A percentile compares a stretch with the other conserved stretches of the same genome.
Conservation (phyloP, 2,888 invertebrate species). For the Antitype chi region DNA sequence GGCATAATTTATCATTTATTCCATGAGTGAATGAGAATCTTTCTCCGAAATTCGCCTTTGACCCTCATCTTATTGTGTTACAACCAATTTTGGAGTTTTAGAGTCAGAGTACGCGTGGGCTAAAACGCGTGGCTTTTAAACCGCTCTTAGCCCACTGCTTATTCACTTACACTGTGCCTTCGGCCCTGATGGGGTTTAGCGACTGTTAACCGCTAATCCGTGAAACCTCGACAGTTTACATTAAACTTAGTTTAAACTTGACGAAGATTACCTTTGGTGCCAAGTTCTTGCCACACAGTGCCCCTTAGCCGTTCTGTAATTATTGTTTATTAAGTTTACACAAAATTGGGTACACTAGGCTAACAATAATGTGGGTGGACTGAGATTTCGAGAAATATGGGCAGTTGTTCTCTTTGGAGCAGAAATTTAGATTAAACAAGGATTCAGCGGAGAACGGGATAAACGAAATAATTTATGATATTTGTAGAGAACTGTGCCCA, state of each 20-base stretch:
- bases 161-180: conserved; percentile 33
- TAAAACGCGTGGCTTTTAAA: background rate
- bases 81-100: conserved; percentile 5
- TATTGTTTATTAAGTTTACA: conserved; percentile 58
- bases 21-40: background rate
- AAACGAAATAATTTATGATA: background rate
- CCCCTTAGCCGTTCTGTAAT: conserved; percentile 58
- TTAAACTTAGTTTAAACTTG: conserved; percentile 75
- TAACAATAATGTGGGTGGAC: background rate
- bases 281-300: conserved; percentile 52
- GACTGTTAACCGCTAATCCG: conserved; percentile 78
- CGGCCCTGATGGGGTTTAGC: conserved; percentile 67
- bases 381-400: background rate
- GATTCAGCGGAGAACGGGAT: background rate
- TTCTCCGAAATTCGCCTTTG: conserved; percentile 4
- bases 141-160: conserved; percentile 14
- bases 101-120: too few relatives aligned
- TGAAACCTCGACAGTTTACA: conserved; percentile 75
- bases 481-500: too few relatives aligned
- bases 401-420: background rate
- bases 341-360: conserved; percentile 11
- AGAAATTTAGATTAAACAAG: background rate
- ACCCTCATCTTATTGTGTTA: background rate
- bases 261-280: conserved; percentile 72
- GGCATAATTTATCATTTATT: background rate